Conservation (phyloP, 1,140 invertebrate genomes). For the Brachionus sp. region DNA sequence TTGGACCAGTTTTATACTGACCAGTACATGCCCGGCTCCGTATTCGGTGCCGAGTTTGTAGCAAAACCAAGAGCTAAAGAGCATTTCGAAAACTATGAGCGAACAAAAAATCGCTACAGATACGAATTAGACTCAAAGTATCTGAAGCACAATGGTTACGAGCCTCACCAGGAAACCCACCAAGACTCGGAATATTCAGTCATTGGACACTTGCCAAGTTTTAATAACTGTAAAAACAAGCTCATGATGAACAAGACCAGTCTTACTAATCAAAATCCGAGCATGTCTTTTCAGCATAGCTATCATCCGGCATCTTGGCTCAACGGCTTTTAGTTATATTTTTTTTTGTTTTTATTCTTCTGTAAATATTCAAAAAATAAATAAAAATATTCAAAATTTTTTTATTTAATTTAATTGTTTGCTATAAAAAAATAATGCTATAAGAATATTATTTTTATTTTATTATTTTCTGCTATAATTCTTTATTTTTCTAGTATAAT, state of each 20-base stretch:
- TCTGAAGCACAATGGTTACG: neutral
- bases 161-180: neutral
- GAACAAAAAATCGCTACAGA: neutral
- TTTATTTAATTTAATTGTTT: neutral
- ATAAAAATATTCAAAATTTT: too few relatives aligned
- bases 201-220: neutral
- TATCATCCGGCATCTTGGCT: constrained; percentile 21
- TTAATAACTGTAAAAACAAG: neutral
- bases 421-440: neutral
- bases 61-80: neutral
- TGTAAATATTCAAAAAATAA: neutral
- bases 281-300: neutral
- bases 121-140: neutral
- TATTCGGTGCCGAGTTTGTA: neutral
- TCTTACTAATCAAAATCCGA: neutral
- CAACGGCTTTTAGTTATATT: neutral
- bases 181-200: constrained; percentile 12
- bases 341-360: neutral
- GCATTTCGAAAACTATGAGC: neutral
- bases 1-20: neutral
- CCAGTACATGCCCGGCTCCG: neutral
- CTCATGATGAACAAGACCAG: neutral
- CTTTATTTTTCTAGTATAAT: neutral
- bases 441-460: neutral
- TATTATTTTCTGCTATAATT: too few relatives aligned